Evolutionary conservation across 2,113 vertebrate species (phyloP).

Genomic region (Callionymus lyra): DNA sequence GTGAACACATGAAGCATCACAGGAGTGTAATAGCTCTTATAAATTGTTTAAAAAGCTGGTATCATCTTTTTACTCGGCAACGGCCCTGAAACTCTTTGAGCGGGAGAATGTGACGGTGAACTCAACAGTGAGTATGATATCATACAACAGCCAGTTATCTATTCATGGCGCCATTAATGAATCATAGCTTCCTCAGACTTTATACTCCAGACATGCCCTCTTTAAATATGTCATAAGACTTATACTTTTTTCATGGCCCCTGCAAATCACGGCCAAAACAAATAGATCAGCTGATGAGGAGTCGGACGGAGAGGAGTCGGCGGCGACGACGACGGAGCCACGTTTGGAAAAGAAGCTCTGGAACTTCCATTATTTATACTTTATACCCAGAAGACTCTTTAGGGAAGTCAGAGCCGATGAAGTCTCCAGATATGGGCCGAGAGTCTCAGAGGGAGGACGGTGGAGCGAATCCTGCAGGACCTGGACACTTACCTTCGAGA

Average conservation of each 20-base stretch:
- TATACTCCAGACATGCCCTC: slow-evolving; percentile 55
- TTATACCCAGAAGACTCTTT: slow-evolving; percentile 50
- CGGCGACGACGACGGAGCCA: slow-evolving; percentile 1
- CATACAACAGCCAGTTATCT: slow-evolving; percentile 49
- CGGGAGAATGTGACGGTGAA: slow-evolving; percentile 34
- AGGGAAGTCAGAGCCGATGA: slow-evolving; percentile 39
- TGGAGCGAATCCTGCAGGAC: too few relatives aligned
- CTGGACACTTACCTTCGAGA: too few relatives aligned
- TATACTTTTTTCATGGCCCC: slow-evolving; percentile 50
- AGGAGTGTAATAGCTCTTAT: slow-evolving; percentile 21
- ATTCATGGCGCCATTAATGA: slow-evolving; percentile 66
- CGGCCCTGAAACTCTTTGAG: slow-evolving; percentile 35
- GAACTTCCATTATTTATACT: slow-evolving; percentile 53
- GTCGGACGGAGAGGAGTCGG: not conserved
- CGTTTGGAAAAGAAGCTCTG: not conserved
- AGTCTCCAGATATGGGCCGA: too few relatives aligned
- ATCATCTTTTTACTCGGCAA: slow-evolving; percentile 28
- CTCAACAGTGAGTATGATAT: slow-evolving; percentile 49
- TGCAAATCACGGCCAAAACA: slow-evolving; percentile 47
- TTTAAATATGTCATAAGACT: slow-evolving; percentile 60
- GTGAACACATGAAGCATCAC: not conserved
- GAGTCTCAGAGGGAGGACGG: too few relatives aligned
- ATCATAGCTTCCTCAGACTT: slow-evolving; percentile 59
- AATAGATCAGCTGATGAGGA: slow-evolving; percentile 23
- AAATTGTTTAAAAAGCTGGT: slow-evolving; percentile 36